phyloP scores from a whole-genome alignment of 2,113 vertebrate genomes.

The Pelecanus crispus region DNA sequence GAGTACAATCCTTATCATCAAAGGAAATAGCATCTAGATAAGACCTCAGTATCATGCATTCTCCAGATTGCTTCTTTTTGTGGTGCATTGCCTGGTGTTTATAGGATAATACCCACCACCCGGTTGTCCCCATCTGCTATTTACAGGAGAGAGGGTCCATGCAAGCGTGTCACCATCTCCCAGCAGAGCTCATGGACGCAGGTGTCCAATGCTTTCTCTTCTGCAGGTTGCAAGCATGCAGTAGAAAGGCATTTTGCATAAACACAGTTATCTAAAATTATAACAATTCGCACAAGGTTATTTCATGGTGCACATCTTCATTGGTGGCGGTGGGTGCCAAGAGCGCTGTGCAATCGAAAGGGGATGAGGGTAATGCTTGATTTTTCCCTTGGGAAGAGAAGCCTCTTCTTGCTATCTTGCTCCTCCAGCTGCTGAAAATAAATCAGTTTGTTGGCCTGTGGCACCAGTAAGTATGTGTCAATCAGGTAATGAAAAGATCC shows the following conservation, averaged over 20 bases:
- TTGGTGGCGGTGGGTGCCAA: neutral
- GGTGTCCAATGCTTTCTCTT: neutral
- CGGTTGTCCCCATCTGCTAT: neutral
- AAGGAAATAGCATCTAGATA: neutral
- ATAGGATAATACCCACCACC: neutral
- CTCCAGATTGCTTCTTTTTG: neutral
- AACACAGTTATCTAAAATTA: neutral
- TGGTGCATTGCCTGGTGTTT: neutral
- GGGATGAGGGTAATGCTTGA: neutral
- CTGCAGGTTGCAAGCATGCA: too few species aligned
- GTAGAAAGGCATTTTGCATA: neutral
- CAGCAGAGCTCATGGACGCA: accelerated
- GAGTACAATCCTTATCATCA: neutral
- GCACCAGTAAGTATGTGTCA: neutral
- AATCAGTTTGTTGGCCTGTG: neutral
- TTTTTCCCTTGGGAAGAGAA: neutral
- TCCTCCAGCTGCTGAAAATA: neutral
- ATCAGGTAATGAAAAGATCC: neutral
- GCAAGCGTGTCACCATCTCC: accelerated
- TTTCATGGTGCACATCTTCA: accelerated
- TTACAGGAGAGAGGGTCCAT: too few species aligned
- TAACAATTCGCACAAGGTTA: too few species aligned
- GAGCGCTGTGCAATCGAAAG: neutral
- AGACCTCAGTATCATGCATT: accelerated
- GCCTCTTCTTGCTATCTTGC: neutral